Conservation (phyloP, 2,113 vertebrate species). For the Phrynocephalus versicolor region DNA sequence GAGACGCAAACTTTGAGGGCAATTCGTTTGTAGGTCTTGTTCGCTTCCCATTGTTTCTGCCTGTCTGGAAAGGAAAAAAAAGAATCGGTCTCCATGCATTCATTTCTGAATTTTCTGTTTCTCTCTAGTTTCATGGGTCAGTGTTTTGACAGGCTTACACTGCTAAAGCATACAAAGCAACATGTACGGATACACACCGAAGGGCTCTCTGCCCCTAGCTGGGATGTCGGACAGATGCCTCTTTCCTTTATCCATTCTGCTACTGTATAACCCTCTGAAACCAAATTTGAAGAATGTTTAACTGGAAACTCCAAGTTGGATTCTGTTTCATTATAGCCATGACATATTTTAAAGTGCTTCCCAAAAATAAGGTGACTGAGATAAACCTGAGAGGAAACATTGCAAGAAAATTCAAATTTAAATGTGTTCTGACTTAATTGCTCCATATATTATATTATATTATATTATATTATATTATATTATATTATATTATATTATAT, state of each 20-base stretch:
- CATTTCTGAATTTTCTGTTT: background rate
- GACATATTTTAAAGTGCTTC: background rate
- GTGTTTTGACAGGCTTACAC: background rate
- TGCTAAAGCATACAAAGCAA: constrained; percentile 10
- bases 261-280: constrained; percentile 3
- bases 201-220: background rate
- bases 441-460: background rate
- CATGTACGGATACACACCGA: background rate
- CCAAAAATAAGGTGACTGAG: background rate
- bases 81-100: background rate
- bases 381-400: background rate
- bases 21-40: background rate
- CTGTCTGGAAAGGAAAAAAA: background rate
- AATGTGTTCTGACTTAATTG: background rate
- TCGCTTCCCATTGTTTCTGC: background rate
- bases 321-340: constrained; percentile 1
- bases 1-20: background rate
- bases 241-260: constrained; percentile 3
- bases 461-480: too few species aligned
- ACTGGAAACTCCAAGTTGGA: background rate
- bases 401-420: background rate
- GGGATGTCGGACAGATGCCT: background rate
- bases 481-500: too few species aligned
- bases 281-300: background rate
- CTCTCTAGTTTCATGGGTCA: background rate